phyloP scores from a whole-genome alignment of 2,888 invertebrate genomes.

The Apomyelois bistriatella region DNA sequence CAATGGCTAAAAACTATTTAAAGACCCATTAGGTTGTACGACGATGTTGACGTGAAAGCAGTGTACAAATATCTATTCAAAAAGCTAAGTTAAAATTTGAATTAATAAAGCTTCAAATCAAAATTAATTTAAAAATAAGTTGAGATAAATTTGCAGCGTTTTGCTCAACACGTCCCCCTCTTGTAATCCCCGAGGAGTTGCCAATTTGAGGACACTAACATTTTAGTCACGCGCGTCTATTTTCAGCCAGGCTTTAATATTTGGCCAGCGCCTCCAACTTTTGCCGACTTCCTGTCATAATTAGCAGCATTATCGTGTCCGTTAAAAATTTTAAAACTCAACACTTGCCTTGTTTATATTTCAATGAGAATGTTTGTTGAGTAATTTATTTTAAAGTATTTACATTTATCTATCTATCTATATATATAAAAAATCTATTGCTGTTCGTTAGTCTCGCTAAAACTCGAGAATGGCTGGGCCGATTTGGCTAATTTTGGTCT shows the following conservation, averaged over 20 bases:
- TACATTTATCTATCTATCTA: too few species aligned
- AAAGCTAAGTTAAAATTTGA: too few species aligned
- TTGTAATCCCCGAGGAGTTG: background rate
- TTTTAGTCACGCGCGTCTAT: constrained; percentile 9
- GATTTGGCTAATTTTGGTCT: too few species aligned
- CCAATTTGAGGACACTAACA: constrained; percentile 1
- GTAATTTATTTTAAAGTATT: background rate
- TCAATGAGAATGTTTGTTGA: background rate
- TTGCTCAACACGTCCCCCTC: background rate
- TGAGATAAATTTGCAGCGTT: background rate
- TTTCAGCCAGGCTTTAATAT: constrained; percentile 2
- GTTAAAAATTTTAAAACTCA: background rate
- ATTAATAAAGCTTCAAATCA: too few species aligned
- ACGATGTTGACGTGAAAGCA: too few species aligned
- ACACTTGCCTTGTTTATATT: background rate
- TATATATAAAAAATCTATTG: too few species aligned
- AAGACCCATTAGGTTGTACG: too few species aligned
- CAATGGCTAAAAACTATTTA: too few species aligned
- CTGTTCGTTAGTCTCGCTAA: too few species aligned
- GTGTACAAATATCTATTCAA: too few species aligned
- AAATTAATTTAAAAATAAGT: too few species aligned
- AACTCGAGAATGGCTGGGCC: too few species aligned
- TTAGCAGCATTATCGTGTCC: constrained; percentile 3
- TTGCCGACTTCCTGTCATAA: background rate
- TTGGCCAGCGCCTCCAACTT: constrained; percentile 1